Conservation (phyloP, 1,140 invertebrate genomes). For the Tribolium madens region DNA sequence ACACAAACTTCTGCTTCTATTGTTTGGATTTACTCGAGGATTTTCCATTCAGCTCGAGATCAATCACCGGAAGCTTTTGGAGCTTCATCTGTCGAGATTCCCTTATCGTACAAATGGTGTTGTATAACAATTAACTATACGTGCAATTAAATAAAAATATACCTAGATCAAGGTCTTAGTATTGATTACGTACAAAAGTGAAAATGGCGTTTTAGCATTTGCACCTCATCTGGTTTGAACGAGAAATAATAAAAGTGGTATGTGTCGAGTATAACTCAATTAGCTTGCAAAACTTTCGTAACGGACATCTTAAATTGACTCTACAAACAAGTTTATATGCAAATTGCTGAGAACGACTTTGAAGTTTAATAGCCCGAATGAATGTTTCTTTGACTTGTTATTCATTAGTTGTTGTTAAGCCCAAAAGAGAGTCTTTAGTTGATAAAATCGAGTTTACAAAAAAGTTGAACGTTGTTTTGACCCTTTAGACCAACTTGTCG, state of each 20-base stretch:
- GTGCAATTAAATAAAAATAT: conserved; percentile 3
- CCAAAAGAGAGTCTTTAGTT: background rate
- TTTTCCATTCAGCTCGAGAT: background rate
- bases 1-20: background rate
- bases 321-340: conserved; percentile 19
- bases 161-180: background rate
- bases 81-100: background rate
- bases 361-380: conserved; percentile 17
- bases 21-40: background rate
- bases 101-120: background rate
- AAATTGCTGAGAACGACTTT: conserved; percentile 6
- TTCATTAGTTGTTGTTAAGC: background rate
- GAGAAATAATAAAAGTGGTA: background rate
- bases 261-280: conserved; percentile 5
- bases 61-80: background rate
- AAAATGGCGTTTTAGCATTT: background rate
- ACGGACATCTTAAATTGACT: conserved; percentile 17
- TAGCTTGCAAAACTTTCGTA: background rate
- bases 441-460: too few species aligned
- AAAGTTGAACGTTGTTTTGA: too few species aligned
- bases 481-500: too few species aligned
- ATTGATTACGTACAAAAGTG: background rate
- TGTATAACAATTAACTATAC: background rate
- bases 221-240: background rate
- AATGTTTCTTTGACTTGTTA: background rate